Evolutionary conservation across 2,113 vertebrate species (phyloP), one percentile per base, ranked within the genome.

Genomic region (Nematolebias whitei): DNA sequence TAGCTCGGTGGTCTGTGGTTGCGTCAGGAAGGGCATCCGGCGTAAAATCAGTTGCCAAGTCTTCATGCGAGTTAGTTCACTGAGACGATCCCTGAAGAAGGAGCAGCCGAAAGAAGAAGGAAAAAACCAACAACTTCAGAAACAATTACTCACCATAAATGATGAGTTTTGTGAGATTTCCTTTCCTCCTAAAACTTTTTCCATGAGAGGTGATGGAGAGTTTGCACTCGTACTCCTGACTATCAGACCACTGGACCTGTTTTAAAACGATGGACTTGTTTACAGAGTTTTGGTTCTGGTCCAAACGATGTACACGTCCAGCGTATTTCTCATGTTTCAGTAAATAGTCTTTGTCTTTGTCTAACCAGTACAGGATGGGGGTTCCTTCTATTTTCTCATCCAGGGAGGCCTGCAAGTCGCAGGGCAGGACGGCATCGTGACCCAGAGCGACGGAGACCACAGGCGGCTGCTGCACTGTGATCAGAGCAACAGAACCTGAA

Each of bases 161-260:
- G 18, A 53, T 4, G 5, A 90, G 75, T 13, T 14, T 38, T 1
- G 81, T 83, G 15, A 32, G 7, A 9, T 39, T 56, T n/a, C 87
- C 88, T 14, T 1, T 68, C 0, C 0, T 62, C 62, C 89, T 83
- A 26, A 39, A 56, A 15, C 38, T 19, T 10, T 2, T 0, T 0
- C 3, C 0, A 0, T 0, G 6, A 9, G 29, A 63, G 2, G 0
- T 44, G 39, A 86, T 1, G 1, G 89, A 80, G 1, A 89, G 9
- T 63, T 86, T 87, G 62, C 89, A 90, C 23, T 22, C n/a, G 56
- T 89, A 90, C 52, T 19, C 60, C 26, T 75, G 71, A 0, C 60
- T 64, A 74, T 90, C 86, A 0, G 39, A 64, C 89, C 87, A 90
- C 59, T 48, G 60, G 24, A 88, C 77, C 0, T 48, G 41, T 29